Evolutionary conservation across 2,797 vertebrate genomes (phyloP), one percentile per base, ranked within the genome.

Genomic region (Enteromius trimaculatus): DNA sequence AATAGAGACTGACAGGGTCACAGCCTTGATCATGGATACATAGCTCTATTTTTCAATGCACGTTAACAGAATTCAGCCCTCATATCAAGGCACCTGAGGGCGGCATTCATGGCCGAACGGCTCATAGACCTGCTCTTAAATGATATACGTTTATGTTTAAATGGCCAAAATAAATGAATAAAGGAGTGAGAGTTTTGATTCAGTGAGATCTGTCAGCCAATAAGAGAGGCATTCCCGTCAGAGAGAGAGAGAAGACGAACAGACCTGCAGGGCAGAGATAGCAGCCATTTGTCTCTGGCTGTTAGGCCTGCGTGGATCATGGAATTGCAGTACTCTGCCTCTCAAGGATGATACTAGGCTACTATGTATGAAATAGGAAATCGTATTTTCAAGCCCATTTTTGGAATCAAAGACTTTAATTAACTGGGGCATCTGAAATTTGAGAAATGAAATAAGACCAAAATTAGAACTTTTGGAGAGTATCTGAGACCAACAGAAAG

Each of bases 371-470:
- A 82, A 70, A 79, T 80, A 64, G 84, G 69, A 90, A 90, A 91
- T 90, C 89, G 82, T 80, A 64, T 91, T 90, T 86, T 81, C 81
- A 86, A 88, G 60, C 87, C 88, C 71, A 68, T 80, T 91, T 91
- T 90, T 86, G 89, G 90, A 92, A 37, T 92, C 86, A 91, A 87
- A 90, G 83, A 53, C 80, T 93, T 91, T 91, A 93, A 93, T 94
- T 92, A 91, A 77, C 83, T 85, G 84, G 87, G 78, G 84, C 87
- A 82, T 85, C 88, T 91, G 90, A 92, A 88, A 90, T 85, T 83
- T 88, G 82, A 66, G 87, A 74, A 88, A 21, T 71, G 1, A 89
- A 89, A 90, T 85, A 82, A 85, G 82, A 89, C 87, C 77, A 14
- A 37, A 87, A 66, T 68, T 86, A 69, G 26, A 79, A 68, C 76